These are phyloP conservation scores for Emys orbicularis DNA, from an alignment of 2,797 vertebrate species.

Conservation along the genomic window DNA sequence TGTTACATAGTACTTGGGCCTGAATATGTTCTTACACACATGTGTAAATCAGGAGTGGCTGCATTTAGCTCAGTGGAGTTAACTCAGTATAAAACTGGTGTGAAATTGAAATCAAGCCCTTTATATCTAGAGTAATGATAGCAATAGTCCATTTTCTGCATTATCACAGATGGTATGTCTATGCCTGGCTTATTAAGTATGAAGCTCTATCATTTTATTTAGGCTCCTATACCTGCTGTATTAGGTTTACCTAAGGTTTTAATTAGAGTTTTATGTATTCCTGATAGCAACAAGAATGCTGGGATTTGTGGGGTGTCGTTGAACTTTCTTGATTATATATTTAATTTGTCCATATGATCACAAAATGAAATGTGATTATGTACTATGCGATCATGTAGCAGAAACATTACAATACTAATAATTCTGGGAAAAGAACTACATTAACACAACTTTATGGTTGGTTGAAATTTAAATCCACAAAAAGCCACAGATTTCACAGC, in stretches of 20 bases:
- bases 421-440: neutral
- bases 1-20: neutral
- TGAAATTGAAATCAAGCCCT: neutral
- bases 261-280: neutral
- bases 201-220: neutral
- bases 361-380: neutral
- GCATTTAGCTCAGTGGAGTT: neutral
- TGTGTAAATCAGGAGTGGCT: neutral
- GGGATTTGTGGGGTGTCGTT: neutral
- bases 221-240: neutral
- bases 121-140: neutral
- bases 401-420: neutral
- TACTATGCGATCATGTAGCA: neutral
- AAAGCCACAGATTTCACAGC: neutral
- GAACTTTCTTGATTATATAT: neutral
- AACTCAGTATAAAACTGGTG: neutral
- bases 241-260: neutral
- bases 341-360: neutral
- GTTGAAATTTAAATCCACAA: constrained; percentile 27
- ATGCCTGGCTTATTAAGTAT: neutral
- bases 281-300: neutral
- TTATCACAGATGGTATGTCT: neutral
- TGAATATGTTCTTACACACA: neutral
- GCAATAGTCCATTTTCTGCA: neutral
- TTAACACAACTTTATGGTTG: neutral